Conservation (phyloP, 2,113 vertebrate genomes). For the Etia nguti region DNA sequence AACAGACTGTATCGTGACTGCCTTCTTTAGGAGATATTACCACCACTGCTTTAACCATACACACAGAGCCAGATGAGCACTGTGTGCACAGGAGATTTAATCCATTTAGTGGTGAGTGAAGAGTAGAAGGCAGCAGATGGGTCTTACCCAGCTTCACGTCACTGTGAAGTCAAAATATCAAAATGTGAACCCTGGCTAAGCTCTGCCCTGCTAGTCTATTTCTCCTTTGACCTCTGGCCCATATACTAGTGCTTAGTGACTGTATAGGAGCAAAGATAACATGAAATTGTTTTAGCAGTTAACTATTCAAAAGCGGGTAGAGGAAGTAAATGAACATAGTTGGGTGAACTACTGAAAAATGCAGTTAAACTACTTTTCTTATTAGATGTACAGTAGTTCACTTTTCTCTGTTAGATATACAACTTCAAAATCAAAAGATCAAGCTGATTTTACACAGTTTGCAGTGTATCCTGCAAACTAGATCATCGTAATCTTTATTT, state of each 20-base stretch:
- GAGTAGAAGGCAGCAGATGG: constrained; percentile 50
- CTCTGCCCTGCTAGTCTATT: constrained; percentile 47
- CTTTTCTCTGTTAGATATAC: neutral
- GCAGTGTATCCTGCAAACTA: neutral
- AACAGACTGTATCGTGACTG: neutral
- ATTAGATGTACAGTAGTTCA: neutral
- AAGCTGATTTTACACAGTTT: neutral
- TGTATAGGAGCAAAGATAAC: neutral
- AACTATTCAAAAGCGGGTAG: neutral
- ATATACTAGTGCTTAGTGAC: neutral
- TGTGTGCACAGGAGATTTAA: constrained; percentile 26
- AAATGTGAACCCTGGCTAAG: constrained; percentile 28
- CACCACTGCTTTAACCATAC: neutral
- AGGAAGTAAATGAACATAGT: neutral
- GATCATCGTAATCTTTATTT: neutral
- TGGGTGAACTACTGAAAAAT: neutral
- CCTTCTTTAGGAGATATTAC: neutral
- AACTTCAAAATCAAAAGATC: neutral
- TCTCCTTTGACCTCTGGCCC: neutral
- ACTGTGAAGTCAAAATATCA: constrained; percentile 13
- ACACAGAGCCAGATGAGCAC: neutral
- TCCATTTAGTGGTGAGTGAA: constrained; percentile 49
- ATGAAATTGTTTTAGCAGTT: neutral
- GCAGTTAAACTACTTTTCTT: neutral
- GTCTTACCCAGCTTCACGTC: constrained; percentile 42